Evolutionary conservation across 2,113 vertebrate species (phyloP).

Genomic region (Marcusenius ussheri): DNA sequence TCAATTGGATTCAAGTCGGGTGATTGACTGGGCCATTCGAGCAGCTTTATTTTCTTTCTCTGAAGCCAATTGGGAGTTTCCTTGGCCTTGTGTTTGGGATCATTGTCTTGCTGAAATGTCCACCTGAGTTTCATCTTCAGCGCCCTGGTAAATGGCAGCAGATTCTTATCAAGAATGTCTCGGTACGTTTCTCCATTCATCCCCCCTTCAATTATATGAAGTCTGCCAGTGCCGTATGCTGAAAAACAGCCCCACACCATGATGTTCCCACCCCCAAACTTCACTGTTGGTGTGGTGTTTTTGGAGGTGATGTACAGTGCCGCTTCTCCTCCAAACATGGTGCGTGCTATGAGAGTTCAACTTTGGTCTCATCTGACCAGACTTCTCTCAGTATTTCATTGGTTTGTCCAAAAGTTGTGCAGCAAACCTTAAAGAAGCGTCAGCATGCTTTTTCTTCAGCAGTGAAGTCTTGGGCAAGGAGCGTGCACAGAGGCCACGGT

Average conservation of each 20-base stretch:
- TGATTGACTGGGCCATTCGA: not conserved
- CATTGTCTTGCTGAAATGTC: not conserved
- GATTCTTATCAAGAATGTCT: not conserved
- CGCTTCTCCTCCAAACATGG: not conserved
- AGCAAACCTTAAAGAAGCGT: not conserved
- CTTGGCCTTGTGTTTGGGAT: not conserved
- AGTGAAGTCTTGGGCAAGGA: not conserved
- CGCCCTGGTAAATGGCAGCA: not conserved
- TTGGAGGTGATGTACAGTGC: not conserved
- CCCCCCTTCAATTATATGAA: not conserved
- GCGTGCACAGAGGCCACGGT: not conserved
- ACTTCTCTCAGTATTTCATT: not conserved
- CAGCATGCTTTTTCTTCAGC: not conserved
- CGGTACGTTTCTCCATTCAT: too few relatives aligned
- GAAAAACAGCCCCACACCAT: not conserved
- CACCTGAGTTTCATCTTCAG: not conserved
- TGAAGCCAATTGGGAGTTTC: not conserved
- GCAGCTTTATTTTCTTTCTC: not conserved
- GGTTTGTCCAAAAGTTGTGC: not conserved
- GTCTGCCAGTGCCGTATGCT: not conserved
- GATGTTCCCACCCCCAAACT: not conserved
- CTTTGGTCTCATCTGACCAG: not conserved
- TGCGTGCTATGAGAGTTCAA: not conserved
- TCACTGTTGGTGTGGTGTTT: not conserved
- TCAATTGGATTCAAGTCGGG: not conserved